Evolutionary conservation across 2,797 vertebrate genomes (phyloP).

Genomic region (Triplophysa bombifrons): DNA sequence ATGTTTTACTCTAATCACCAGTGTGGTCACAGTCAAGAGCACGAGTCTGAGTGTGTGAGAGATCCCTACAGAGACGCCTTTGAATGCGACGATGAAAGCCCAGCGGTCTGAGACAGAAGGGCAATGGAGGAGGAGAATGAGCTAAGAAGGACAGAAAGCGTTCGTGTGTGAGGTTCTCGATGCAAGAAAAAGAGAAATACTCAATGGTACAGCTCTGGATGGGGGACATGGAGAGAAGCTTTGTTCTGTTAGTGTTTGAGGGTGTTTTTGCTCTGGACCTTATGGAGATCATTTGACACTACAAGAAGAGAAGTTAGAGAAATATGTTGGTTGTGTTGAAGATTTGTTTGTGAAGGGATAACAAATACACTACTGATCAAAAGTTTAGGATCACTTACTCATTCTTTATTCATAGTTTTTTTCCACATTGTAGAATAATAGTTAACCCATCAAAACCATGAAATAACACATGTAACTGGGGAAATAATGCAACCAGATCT

Average conservation of each 20-base stretch:
- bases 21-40: conserved; percentile 40
- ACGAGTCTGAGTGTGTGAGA: conserved; percentile 40
- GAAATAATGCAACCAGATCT: no score
- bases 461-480: no score
- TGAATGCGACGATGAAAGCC: conserved; percentile 48
- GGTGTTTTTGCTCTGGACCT: neutral
- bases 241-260: neutral
- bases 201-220: neutral
- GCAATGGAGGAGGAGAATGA: conserved; percentile 36
- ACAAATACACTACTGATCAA: no score
- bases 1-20: conserved; percentile 62
- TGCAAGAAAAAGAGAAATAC: neutral
- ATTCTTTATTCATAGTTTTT: no score
- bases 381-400: no score
- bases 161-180: neutral
- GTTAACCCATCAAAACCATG: no score
- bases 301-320: neutral
- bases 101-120: conserved; percentile 48
- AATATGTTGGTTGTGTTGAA: no score
- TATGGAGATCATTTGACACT: neutral
- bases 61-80: conserved; percentile 34
- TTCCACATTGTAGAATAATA: no score
- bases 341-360: no score
- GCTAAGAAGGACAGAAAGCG: conserved; percentile 5
- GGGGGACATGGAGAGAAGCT: no score